Conservation (phyloP, 2,113 vertebrate species). For the Takifugu bimaculatus region DNA sequence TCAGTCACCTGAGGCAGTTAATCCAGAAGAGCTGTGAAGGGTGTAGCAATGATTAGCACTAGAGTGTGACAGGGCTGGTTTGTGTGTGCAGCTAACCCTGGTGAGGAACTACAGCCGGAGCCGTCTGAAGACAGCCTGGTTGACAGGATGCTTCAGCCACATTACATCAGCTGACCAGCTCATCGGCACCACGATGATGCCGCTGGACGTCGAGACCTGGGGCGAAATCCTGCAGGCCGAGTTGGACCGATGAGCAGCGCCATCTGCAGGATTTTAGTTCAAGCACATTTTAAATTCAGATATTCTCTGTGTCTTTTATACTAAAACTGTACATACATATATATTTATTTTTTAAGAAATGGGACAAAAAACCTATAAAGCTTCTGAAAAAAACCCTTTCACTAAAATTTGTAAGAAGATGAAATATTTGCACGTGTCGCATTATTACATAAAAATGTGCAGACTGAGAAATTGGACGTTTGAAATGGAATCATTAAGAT, state of each 20-base stretch:
- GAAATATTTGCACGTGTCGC: no score
- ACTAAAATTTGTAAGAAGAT: no score
- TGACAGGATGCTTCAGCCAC: constrained; percentile 83
- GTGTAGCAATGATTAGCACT: no score
- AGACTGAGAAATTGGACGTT: no score
- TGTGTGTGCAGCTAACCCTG: constrained; percentile 40
- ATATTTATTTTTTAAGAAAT: background rate
- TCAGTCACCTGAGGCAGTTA: background rate
- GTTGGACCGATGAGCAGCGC: constrained; percentile 75
- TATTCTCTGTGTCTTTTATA: constrained; percentile 17
- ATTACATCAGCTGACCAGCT: constrained; percentile 75
- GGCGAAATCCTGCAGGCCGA: constrained; percentile 91
- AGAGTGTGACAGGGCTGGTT: no score
- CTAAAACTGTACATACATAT: background rate
- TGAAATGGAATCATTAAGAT: no score
- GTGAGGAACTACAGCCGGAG: constrained; percentile 84
- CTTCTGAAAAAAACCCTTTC: no score
- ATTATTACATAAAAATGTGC: no score
- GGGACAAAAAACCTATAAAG: no score
- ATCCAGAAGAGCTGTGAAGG: no score
- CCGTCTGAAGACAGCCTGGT: constrained; percentile 83
- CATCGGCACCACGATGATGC: constrained; percentile 76
- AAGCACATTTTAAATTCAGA: constrained; percentile 15
- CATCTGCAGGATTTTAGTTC: background rate
- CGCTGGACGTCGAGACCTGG: constrained; percentile 83